Conservation (phyloP, 2,888 invertebrate species). For the Lumbricus terrestris region DNA sequence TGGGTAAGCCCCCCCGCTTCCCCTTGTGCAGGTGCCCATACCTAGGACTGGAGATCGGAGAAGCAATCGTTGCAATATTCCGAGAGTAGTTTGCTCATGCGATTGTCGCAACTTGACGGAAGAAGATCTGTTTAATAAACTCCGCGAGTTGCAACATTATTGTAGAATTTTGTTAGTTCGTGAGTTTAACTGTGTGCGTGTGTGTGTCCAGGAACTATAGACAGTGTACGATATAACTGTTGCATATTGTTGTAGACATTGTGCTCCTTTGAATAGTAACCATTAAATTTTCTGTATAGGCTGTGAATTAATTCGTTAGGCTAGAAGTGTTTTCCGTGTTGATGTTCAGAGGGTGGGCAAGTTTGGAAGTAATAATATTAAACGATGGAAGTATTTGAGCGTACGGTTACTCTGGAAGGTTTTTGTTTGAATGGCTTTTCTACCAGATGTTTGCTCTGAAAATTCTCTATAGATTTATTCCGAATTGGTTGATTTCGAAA, state of each 20-base stretch:
- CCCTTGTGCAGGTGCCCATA: too few species aligned
- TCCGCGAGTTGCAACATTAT: not conserved
- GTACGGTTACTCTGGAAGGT: not conserved
- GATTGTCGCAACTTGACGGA: not conserved
- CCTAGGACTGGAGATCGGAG: not conserved
- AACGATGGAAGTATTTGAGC: not conserved
- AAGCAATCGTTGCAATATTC: not conserved
- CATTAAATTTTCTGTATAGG: not conserved
- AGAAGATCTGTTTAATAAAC: not conserved
- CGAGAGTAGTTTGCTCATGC: not conserved
- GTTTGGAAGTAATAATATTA: not conserved
- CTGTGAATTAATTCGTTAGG: not conserved
- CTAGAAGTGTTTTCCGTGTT: not conserved
- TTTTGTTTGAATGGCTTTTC: not conserved
- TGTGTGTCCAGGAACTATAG: not conserved
- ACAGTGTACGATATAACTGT: not conserved
- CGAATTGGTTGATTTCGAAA: too few species aligned
- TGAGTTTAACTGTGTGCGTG: not conserved
- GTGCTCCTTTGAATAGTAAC: not conserved
- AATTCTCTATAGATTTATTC: too few species aligned
- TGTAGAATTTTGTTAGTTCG: conserved; percentile 3
- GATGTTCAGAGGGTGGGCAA: not conserved
- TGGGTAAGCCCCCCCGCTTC: too few species aligned
- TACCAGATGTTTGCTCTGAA: not conserved
- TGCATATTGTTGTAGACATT: not conserved